Base-by-base conservation (phyloP, 2,113 vertebrate species). In the Elachura formosa region DNA sequence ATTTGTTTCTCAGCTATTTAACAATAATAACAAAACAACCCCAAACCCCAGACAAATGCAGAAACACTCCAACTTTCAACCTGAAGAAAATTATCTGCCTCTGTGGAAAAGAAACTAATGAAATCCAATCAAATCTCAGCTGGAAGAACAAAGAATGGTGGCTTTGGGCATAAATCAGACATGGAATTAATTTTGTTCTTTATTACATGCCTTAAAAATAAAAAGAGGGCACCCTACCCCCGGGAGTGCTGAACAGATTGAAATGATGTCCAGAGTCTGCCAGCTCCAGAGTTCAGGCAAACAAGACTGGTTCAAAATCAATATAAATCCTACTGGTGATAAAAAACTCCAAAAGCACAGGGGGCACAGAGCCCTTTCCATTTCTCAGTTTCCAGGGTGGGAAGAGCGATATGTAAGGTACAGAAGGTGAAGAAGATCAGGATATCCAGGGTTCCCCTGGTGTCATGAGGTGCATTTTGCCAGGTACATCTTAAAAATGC, bases 111-210 rank as follows among this genome's bases (percentile, higher is more conserved):
- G 89, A 85, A 94, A 87, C 71, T 94, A 94, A 91, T 96, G 95
- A 96, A 97, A 96, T 83, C 78, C 67, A 96, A 96, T 94, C 95
- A 96, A 87, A 91, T 94, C 87, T 92, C 84, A 91, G 84, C 91
- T 95, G 84, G 91, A 97, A 87, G 59, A 96, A 95, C 82, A 74
- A 56, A 38, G 87, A 93, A 82, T n/a, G 78, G 78, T 95, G 89
- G 93, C 84, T 96, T 79, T 96, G 91, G 94, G 95, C 96, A 95
- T 97, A 96, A 96, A 97, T 97, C 93, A 93, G 84, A 66, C 75
- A 55, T 51, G 63, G 94, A 95, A 96, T 97, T 96, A 96, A 96
- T 96, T 96, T 93, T 94, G 81, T 91, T 55, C 81, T 95, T 96
- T 96, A 94, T 96, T 94, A 77, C 75, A 49, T 77, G 84, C 68